Percentiles rank a stretch among this genome's conserved stretches.
Evolutionary conservation across 2,888 invertebrate species (phyloP).

Genomic region (Drosophila buzzatii): DNA sequence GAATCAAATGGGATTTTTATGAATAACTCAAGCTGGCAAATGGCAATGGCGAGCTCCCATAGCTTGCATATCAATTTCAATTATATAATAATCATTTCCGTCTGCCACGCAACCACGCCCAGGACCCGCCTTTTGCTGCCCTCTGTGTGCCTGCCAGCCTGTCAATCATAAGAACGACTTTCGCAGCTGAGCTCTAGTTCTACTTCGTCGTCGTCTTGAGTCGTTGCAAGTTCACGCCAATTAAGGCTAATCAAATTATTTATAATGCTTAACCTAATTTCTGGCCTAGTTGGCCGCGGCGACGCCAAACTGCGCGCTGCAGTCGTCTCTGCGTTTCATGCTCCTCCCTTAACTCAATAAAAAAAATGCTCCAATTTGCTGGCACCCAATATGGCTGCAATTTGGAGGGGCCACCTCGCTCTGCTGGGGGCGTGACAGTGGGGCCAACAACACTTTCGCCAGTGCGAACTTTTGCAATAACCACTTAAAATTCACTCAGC

Average conservation of each 20-base stretch:
- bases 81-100: slow-evolving; percentile 79
- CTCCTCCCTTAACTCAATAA: slow-evolving; percentile 63
- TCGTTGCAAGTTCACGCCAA: slow-evolving; percentile 76
- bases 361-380: slow-evolving; percentile 65
- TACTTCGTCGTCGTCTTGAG: neutral
- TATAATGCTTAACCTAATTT: slow-evolving; percentile 83
- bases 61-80: slow-evolving; percentile 75
- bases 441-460: slow-evolving; percentile 71
- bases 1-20: slow-evolving; percentile 71
- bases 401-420: neutral
- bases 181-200: slow-evolving; percentile 14
- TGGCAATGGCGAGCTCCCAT: slow-evolving; percentile 28
- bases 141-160: neutral
- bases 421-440: neutral
- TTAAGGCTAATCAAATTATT: slow-evolving; percentile 84
- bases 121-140: neutral
- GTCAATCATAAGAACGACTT: slow-evolving; percentile 65
- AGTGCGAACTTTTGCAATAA: slow-evolving; percentile 81
- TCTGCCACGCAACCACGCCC: slow-evolving; percentile 47
- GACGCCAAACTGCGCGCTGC: slow-evolving; percentile 17
- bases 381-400: slow-evolving; percentile 50
- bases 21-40: slow-evolving; percentile 69
- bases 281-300: slow-evolving; percentile 59
- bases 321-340: neutral
- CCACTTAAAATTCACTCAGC: slow-evolving; percentile 84